A percentile compares a stretch with the other conserved stretches of the same genome.
phyloP scores from a whole-genome alignment of 2,113 vertebrate species.

The Conger conger region DNA sequence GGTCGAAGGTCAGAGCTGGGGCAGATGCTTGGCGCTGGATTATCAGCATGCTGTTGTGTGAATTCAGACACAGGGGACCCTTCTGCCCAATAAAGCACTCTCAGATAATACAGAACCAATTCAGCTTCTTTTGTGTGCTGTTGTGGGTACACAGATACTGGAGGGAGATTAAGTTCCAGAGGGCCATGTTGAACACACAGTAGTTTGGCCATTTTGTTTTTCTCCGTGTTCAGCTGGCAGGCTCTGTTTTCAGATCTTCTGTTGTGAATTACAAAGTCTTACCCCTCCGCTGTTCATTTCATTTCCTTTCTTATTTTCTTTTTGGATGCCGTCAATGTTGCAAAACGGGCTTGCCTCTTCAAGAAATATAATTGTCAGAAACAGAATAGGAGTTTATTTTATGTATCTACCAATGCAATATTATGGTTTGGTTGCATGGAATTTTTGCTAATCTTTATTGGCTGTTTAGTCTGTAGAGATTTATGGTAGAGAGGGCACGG shows the following conservation, averaged over 20 bases:
- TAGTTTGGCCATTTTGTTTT: neutral
- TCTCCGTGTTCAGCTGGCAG: neutral
- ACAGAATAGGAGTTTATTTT: too few species aligned
- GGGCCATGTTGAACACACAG: neutral
- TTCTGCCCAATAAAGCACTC: neutral
- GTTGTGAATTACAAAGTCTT: neutral
- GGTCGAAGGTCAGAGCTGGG: neutral
- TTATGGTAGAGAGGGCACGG: too few species aligned
- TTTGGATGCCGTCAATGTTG: too few species aligned
- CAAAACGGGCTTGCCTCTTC: too few species aligned
- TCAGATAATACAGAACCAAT: neutral
- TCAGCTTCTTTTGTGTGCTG: neutral
- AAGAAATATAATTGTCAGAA: too few species aligned
- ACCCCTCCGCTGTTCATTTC: neutral
- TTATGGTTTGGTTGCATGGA: neutral
- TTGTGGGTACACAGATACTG: neutral
- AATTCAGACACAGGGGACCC: neutral
- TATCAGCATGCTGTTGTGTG: neutral
- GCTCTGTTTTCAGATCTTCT: neutral
- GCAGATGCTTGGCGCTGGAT: neutral
- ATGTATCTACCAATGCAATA: neutral
- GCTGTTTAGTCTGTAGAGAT: too few species aligned
- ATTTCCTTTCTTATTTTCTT: neutral
- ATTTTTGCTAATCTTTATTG: neutral
- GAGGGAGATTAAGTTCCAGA: neutral